These are phyloP conservation scores for Neuroterus valhalla DNA, from an alignment of 1,140 invertebrate genomes.

Conservation along the genomic window DNA sequence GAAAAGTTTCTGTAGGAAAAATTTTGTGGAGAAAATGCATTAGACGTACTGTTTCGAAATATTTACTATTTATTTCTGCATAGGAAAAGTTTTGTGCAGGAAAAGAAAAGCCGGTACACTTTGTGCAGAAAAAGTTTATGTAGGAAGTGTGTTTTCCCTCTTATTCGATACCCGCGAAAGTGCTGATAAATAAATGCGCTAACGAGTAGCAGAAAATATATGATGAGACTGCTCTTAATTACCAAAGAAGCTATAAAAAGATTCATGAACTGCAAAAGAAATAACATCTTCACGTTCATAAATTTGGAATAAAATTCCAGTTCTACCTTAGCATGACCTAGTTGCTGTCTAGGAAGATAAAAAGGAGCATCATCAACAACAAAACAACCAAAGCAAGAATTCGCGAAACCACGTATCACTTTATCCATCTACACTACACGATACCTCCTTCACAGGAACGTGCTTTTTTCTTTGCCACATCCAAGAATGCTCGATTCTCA, in stretches of 20 bases:
- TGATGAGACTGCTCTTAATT: background rate
- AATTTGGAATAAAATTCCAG: conserved; percentile 19
- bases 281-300: background rate
- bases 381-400: conserved; percentile 12
- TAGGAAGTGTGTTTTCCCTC: too few relatives aligned
- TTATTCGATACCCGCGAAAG: too few relatives aligned
- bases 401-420: conserved; percentile 25
- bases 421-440: conserved; percentile 25
- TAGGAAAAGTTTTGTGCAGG: too few relatives aligned
- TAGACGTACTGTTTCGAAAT: too few relatives aligned
- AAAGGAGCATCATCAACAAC: conserved; percentile 22
- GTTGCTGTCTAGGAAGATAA: background rate
- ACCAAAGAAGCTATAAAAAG: background rate
- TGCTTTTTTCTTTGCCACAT: conserved; percentile 23
- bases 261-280: background rate
- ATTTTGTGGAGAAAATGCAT: too few relatives aligned
- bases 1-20: too few relatives aligned
- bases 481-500: conserved; percentile 26
- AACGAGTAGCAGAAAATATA: too few relatives aligned
- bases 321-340: background rate
- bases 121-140: too few relatives aligned
- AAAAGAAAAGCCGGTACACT: too few relatives aligned
- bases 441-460: conserved; percentile 8
- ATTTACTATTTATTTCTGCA: too few relatives aligned
- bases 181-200: too few relatives aligned